Evolutionary conservation across 2,113 vertebrate species (phyloP).

Genomic region (Odocoileus virginianus): DNA sequence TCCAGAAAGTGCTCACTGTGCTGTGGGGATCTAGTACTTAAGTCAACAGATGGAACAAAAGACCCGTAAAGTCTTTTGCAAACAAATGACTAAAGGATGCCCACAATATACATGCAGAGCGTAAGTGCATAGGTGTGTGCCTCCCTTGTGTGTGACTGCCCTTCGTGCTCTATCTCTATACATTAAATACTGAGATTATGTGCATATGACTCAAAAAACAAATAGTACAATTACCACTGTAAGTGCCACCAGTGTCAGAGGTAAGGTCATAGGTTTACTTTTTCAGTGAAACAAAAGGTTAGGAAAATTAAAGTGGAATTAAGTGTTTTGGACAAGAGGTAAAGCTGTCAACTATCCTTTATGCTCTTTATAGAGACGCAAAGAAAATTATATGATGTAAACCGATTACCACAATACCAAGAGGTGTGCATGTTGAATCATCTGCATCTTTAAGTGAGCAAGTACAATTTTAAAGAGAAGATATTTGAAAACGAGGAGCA

Average conservation of each 20-base stretch:
- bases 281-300: not conserved
- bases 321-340: not conserved
- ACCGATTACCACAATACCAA: not conserved
- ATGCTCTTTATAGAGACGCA: not conserved
- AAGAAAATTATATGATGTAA: conserved; percentile 15
- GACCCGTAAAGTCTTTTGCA: conserved; percentile 47
- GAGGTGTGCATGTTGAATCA: not conserved
- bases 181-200: not conserved
- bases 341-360: not conserved
- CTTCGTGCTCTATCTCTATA: not conserved
- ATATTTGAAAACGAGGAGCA: not conserved
- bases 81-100: conserved; percentile 45
- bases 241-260: not conserved
- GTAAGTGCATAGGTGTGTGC: not conserved
- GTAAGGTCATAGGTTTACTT: not conserved
- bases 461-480: conserved; percentile 16
- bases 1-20: not conserved
- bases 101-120: conserved; percentile 7
- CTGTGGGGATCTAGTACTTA: not conserved
- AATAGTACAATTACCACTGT: not conserved
- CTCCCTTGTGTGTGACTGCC: not conserved
- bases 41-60: conserved; percentile 45
- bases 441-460: not conserved
- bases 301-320: conserved; percentile 40
- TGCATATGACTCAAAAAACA: not conserved